Evolutionary conservation across 2,797 vertebrate species (phyloP), one percentile per base, ranked within the genome.

Genomic region (Pseudopleuronectes americanus): DNA sequence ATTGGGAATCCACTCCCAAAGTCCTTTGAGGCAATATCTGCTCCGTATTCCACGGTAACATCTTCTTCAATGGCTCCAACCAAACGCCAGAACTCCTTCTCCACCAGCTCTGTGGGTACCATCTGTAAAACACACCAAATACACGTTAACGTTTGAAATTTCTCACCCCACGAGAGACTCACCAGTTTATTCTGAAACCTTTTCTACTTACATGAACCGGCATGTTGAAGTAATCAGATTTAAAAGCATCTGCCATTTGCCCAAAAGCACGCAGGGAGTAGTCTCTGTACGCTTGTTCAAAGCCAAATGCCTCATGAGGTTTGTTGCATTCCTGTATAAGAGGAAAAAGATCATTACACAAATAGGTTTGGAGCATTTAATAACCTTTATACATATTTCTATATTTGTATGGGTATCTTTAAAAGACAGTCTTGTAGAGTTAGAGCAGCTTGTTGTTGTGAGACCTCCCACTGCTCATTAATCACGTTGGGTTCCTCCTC

Each of bases 171-270:
- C 49, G 1, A 3, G 19, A 9, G 45, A 9, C 16, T 16, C 16
- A 38, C 36, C 10, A 38, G 36, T 38, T 38, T 13, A 38, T 38
- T 13, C 2, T 38, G 36, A 38, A 4, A 13, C 36, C 10, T 9
- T 38, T 38, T 38, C 10, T 60, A 93, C 97, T 84, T 93, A 99
- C 98, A 9, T 99, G 98, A 59, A 99, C 98, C 56, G 98, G 98
- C 98, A 99, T 99, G 93, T 98, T 99, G 89, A 99, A 99, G 89
- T 99, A 99, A 91, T 99, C 98, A 0, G 98, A 99, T 84, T 99
- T 99, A 87, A 99, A 99, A 0, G 97, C 96, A 77, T 99, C 98
- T 5, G 98, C 98, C 98, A 99, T 99, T 87, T 99, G 97, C 24
- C 98, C 98, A 62, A 99, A 99, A 0, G 97, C 96, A 53, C 97